These are phyloP conservation scores for Urocyon cinereoargenteus DNA, from an alignment of 2,797 vertebrate genomes.

Conservation along the genomic window DNA sequence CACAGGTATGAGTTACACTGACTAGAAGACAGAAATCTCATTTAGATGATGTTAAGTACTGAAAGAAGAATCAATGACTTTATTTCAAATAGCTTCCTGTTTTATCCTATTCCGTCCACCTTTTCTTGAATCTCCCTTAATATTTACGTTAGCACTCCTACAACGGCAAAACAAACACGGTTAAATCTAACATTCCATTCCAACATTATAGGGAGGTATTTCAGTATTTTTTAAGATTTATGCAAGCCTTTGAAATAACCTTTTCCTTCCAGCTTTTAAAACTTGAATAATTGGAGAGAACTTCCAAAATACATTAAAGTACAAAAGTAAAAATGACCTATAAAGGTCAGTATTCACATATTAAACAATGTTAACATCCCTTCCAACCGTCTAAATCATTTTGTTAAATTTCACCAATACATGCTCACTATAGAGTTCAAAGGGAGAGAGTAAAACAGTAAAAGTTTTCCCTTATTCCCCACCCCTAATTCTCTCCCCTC, in stretches of 20 bases:
- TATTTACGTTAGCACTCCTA: not conserved
- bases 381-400: not conserved
- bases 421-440: not conserved
- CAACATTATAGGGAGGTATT: not conserved
- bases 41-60: not conserved
- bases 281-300: not conserved
- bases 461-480: not conserved
- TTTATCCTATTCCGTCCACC: not conserved
- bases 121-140: not conserved
- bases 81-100: not conserved
- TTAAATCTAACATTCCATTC: not conserved
- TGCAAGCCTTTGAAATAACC: not conserved
- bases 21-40: not conserved
- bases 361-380: not conserved
- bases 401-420: not conserved
- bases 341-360: not conserved
- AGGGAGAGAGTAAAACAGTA: not conserved
- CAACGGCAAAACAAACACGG: not conserved
- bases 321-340: constrained; percentile 10
- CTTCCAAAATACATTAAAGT: not conserved
- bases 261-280: not conserved
- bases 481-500: not conserved
- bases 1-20: not conserved
- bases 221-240: not conserved
- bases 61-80: constrained; percentile 8